These are phyloP conservation scores for Channa striata DNA, from an alignment of 2,797 vertebrate species.

Conservation along the genomic window DNA sequence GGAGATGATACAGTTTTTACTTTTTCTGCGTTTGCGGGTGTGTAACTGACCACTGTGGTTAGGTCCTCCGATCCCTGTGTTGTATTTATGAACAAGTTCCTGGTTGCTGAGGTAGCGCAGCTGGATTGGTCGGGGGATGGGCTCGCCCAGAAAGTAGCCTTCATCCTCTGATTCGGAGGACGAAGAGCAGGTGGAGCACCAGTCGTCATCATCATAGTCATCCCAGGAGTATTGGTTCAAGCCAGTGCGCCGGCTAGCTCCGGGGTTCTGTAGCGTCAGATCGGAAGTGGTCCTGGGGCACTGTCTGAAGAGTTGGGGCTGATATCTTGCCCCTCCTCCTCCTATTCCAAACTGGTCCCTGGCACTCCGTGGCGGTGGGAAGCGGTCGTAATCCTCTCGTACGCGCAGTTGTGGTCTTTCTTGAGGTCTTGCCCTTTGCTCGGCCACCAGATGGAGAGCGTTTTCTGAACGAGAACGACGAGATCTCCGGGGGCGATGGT, in stretches of 20 bases:
- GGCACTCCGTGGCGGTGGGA: constrained; percentile 87
- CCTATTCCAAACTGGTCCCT: constrained; percentile 85
- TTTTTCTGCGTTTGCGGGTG: constrained; percentile 95
- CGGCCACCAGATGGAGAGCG: constrained; percentile 92
- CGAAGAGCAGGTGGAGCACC: constrained; percentile 99
- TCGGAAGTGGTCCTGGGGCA: constrained; percentile 97
- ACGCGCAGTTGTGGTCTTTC: constrained; percentile 88
- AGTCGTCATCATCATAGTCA: constrained; percentile 90
- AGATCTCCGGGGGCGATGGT: constrained; percentile 89
- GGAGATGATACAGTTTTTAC: constrained; percentile 99
- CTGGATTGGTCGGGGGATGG: constrained; percentile 93
- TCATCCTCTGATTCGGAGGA: constrained; percentile 98
- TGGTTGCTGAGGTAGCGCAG: constrained; percentile 95
- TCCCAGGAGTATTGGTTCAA: constrained; percentile 92
- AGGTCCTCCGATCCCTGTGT: constrained; percentile 77
- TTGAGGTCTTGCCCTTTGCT: constrained; percentile 86
- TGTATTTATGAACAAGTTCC: constrained; percentile 95
- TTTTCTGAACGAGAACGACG: constrained; percentile 96
- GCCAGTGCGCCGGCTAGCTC: constrained; percentile 82
- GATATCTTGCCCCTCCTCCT: constrained; percentile 73
- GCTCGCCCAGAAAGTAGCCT: constrained; percentile 98
- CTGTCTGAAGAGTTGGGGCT: constrained; percentile 89
- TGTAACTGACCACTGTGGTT: constrained; percentile 91
- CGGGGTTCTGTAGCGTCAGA: constrained; percentile 94
- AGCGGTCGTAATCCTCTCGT: constrained; percentile 93